Conservation (phyloP, 2,888 invertebrate species). For the Trisateles emortualis region DNA sequence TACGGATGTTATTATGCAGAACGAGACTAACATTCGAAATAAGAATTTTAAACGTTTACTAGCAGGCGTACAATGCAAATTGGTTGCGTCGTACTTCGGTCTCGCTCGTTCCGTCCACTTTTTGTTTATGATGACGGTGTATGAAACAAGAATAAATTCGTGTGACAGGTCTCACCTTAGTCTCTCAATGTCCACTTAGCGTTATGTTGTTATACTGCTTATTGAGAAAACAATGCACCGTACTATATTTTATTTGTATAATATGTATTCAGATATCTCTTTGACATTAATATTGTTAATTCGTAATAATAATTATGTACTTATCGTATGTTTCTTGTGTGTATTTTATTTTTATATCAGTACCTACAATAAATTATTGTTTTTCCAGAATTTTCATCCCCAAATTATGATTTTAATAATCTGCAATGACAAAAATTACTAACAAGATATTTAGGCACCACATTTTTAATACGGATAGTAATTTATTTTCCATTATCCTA, state of each 20-base stretch:
- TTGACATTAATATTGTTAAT: conserved; percentile 3
- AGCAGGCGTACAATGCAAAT: conserved; percentile 83
- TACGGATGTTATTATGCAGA: conserved; percentile 86
- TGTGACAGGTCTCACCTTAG: conserved; percentile 64
- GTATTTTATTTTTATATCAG: no score
- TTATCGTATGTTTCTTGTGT: no score
- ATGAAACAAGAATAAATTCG: conserved; percentile 65
- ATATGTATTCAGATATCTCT: no score
- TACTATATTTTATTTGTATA: conserved; percentile 47
- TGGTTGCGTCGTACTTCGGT: conserved; percentile 78
- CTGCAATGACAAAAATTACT: no score
- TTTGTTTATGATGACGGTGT: conserved; percentile 65
- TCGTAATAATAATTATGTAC: conserved; percentile 14
- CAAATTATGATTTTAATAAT: no score
- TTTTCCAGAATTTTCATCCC: no score
- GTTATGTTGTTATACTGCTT: conserved; percentile 56
- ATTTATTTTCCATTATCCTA: no score
- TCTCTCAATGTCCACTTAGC: conserved; percentile 65
- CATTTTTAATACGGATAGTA: no score
- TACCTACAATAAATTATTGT: no score
- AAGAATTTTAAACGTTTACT: conserved; percentile 84
- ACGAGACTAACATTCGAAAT: conserved; percentile 83
- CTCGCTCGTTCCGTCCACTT: conserved; percentile 72
- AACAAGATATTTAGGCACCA: no score
- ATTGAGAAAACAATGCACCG: conserved; percentile 57